Base-by-base conservation (phyloP, 2,113 vertebrate genomes). In the Loxodonta africana region DNA sequence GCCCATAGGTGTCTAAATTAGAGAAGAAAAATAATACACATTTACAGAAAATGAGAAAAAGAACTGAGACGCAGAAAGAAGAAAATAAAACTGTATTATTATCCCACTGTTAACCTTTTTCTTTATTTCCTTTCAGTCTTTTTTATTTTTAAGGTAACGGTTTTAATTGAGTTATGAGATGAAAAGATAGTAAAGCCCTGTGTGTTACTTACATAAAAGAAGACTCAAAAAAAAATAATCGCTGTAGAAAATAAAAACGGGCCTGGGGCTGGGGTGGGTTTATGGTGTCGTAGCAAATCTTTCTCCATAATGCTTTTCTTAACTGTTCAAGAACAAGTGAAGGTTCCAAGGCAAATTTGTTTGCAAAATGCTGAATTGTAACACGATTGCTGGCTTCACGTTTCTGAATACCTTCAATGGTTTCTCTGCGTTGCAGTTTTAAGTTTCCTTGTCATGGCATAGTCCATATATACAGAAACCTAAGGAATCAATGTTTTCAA, bases 341-440 rank as follows among this genome's bases (percentile, higher is more conserved):
- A 0, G 99, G 99, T 96, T 99, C 98, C 98, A 99, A 95, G 80
- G 99, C 99, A 97, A 99, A 98, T 91, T 81, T 97, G 98, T 98
- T 99, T 97, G 98, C 99, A 95, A 99, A 99, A 98, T 99, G 99
- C 88, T 98, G 98, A 81, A 99, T 99, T 96, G 98, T 99, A 97
- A 78, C 97, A 98, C 98, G 99, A 78, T 98, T 98, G 15, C 96
- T 44, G 1, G 98, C 98, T 96, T 99, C 99, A 0, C 98, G 98
- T 98, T 99, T 99, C 98, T 99, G 99, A 97, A 99, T 99, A 25
- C 99, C 98, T 97, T 98, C 97, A 44, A 98, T 97, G 77, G 97
- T 85, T 94, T 99, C 99, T 90, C 98, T 98, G 97, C 98, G 98
- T 94, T 99, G 98, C 23, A 98, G 98, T 97, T 98, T 99, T 97